Base-by-base conservation (phyloP, 2,797 vertebrate species). In the Alosa sapidissima region DNA sequence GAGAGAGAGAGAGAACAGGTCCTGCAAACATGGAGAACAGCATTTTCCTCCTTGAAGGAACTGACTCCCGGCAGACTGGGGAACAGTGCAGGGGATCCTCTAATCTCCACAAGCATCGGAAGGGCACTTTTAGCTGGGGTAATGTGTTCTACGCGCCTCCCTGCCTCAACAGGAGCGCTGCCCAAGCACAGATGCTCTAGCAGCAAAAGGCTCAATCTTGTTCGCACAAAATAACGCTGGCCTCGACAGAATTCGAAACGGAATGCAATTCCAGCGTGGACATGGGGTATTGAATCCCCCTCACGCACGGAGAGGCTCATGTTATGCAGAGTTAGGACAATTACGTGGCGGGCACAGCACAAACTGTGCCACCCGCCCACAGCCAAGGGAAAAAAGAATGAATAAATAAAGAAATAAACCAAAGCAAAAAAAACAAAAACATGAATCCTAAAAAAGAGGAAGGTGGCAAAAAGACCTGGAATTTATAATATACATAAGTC, bases 281-380 rank as follows among this genome's bases (percentile, higher is more conserved):
- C 16, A 19, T 5, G 8, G 60, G 68, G 75, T 82, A 86, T 58
- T 85, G 87, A 88, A 88, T 88, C 87, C 84, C 81, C 84, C 83
- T 75, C 78, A 68, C 82, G 68, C 49, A 62, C n/a, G 83, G n/a
- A 87, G 68, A 81, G 81, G 84, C 41, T 5, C 47, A 83, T 81
- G 55, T 83, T 82, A 68, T 84, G 85, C 83, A 28, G 33, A 78
- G 87, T 11, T 82, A 33, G 13, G 36, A 68, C 81, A 86, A 81
- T 82, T 78, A 82, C 48, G 9, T 41, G 41, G 72, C 41, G 72
- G 72, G 41, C 72, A 78, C 72, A 47, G 72, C 72, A 78, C 72
- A 78, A 47, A 78, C 72, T 72, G 65, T 72, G 65, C 65, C 65
- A 72, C 65, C 65, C 14, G 13, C 65, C 65, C 33, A 72, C 65